Evolutionary conservation across 2,113 vertebrate species (phyloP).

Genomic region (Megaceryle torquata): DNA sequence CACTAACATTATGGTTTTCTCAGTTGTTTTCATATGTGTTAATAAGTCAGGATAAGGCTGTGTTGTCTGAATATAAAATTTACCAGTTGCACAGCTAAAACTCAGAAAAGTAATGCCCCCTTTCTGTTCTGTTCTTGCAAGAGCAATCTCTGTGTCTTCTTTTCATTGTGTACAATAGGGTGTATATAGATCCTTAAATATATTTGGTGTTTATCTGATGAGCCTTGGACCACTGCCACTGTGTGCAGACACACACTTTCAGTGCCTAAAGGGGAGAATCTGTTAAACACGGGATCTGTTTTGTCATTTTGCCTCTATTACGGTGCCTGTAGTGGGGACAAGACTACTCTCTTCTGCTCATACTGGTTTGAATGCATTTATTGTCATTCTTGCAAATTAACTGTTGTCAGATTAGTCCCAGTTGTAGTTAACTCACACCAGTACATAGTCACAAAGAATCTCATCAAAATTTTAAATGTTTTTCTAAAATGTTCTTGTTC

Average conservation of each 20-base stretch:
- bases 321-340: rapidly evolving
- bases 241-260: background rate
- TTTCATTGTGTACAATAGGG: rapidly evolving
- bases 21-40: background rate
- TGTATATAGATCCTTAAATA: background rate
- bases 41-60: background rate
- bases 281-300: background rate
- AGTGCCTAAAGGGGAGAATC: background rate
- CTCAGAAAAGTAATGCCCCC: background rate
- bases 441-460: background rate
- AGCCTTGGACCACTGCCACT: background rate
- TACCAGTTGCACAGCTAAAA: background rate
- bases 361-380: background rate
- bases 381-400: background rate
- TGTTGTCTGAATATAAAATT: background rate
- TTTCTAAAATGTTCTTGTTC: background rate
- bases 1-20: background rate
- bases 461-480: background rate
- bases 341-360: background rate
- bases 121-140: background rate
- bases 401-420: background rate
- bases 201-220: background rate
- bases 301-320: background rate
- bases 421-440: background rate
- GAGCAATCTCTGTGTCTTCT: background rate